phyloP scores from a whole-genome alignment of 2,888 invertebrate species.

The Tubulanus polymorphus region DNA sequence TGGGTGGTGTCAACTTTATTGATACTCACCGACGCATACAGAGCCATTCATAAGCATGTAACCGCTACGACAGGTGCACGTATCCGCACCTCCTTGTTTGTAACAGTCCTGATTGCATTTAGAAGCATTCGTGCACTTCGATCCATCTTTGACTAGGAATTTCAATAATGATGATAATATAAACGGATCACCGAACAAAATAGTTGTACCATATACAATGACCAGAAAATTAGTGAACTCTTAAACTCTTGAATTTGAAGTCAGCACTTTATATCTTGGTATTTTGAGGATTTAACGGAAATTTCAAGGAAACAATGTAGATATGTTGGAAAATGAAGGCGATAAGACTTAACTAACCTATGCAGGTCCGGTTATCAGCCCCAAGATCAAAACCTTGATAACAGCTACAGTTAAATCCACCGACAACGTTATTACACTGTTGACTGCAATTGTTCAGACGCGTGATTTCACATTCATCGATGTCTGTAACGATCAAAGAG shows the following conservation, averaged over 20 bases:
- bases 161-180: no score
- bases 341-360: no score
- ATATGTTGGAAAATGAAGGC: no score
- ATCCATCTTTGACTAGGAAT: no score
- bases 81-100: neutral
- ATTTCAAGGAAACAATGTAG: no score
- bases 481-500: conserved; percentile 1
- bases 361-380: neutral
- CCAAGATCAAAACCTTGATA: neutral
- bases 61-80: neutral
- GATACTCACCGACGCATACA: neutral
- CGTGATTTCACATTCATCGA: neutral
- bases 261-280: no score
- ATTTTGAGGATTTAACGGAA: no score
- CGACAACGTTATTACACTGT: neutral
- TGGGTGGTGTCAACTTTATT: no score
- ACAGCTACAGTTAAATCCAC: neutral
- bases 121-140: neutral
- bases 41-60: neutral
- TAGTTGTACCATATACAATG: no score
- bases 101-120: neutral
- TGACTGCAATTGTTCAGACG: neutral
- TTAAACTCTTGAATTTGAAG: no score
- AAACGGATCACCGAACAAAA: no score
- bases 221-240: no score